Evolutionary conservation across 2,797 vertebrate species (phyloP).

Genomic region (Chaunax sp.): DNA sequence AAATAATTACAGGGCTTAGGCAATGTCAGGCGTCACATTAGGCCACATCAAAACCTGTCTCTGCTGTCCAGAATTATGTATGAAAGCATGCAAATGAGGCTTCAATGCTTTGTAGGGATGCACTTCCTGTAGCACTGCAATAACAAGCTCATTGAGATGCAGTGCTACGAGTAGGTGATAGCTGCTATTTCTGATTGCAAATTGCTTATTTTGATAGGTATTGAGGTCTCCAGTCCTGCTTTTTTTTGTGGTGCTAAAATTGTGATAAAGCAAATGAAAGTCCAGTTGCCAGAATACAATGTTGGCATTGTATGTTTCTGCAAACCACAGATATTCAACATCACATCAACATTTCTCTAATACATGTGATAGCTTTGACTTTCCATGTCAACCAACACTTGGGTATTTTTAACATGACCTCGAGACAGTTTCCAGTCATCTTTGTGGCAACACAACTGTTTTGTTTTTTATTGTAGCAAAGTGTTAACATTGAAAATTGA

Average conservation of each 20-base stretch:
- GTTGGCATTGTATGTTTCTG: background rate
- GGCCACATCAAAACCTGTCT: conserved; percentile 82
- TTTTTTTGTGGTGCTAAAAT: conserved; percentile 23
- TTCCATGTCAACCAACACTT: too few species aligned
- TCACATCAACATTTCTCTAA: background rate
- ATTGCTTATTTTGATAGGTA: conserved; percentile 42
- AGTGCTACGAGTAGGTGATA: conserved; percentile 62
- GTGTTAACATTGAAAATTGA: too few species aligned
- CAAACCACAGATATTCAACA: background rate
- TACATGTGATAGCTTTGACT: background rate
- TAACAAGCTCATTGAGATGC: conserved; percentile 83
- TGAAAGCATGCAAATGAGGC: conserved; percentile 84
- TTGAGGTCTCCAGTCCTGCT: conserved; percentile 23
- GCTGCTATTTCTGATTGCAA: conserved; percentile 60
- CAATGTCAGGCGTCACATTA: conserved; percentile 82
- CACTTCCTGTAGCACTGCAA: conserved; percentile 73
- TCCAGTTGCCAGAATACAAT: background rate
- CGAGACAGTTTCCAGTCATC: too few species aligned
- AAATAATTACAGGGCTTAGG: conserved; percentile 80
- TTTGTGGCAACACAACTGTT: too few species aligned
- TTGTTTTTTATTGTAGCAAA: too few species aligned
- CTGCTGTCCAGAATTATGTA: conserved; percentile 79
- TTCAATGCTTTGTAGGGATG: conserved; percentile 52
- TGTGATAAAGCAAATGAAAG: conserved; percentile 3
- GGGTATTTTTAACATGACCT: too few species aligned